Base-by-base conservation (phyloP, 2,797 vertebrate species). In the Hippoglossus hippoglossus region DNA sequence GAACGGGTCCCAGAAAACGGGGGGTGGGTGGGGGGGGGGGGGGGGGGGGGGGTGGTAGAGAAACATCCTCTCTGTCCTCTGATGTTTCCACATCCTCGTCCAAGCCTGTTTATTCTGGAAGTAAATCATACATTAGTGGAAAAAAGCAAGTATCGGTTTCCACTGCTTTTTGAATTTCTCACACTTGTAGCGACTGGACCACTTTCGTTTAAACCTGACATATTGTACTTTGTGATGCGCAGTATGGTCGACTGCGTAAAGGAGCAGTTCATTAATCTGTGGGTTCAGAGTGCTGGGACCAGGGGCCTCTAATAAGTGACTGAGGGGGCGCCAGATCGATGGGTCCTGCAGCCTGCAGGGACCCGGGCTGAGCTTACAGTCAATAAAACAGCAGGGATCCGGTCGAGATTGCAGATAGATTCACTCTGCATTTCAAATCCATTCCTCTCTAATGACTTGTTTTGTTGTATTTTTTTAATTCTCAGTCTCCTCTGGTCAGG, bases 291-390 rank as follows among this genome's bases (percentile, higher is more conserved):
- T 63, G 59, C 26, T 8, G 7, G 46, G 62, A 44, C 28, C 28
- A 0, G 59, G 59, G 64, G 21, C n/a, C 64, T 81, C 46, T 86
- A 76, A 88, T 88, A 68, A 90, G 77, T 84, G 75, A 86, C 75
- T 71, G 83, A 80, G 12, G 12, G 59, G 71, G 26, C 59, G 63
- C 0, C 15, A 49, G 76, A 86, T 93, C 69, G 15, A 91, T 92
- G 76, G n/a, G 46, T 41, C 65, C 79, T 52, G 74, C 69, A 70
- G 77, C 71, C 82, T 72, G 52, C 74, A 57, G 71, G 83, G 73
- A 81, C 75, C 63, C 3, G 15, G 55, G 16, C 64, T 66, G 24
- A 46, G 44, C 71, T 79, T 63, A 51, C 39, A 76, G 78, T 87
- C 86, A 79, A 88, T 91, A 84, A 79, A 77, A 60, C 61, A 28